phyloP scores from a whole-genome alignment of 2,888 invertebrate species.

The Nineta flava region DNA sequence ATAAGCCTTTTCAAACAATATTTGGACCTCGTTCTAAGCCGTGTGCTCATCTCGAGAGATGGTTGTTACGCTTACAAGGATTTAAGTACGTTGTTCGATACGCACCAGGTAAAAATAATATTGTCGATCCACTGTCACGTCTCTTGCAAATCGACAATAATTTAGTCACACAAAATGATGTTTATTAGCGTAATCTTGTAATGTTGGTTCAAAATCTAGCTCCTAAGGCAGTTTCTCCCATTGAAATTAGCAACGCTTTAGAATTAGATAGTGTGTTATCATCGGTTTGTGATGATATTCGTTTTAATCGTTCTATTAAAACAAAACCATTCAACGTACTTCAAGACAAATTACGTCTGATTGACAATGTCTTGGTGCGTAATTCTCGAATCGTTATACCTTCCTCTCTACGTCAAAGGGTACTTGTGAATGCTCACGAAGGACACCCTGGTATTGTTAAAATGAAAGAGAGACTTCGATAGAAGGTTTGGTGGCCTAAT shows the following conservation, averaged over 20 bases:
- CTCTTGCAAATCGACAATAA: no score
- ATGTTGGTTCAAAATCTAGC: background rate
- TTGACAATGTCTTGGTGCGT: background rate
- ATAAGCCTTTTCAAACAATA: constrained; percentile 22
- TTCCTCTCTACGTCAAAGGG: background rate
- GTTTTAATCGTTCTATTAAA: background rate
- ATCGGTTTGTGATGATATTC: no score
- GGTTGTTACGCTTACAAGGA: constrained; percentile 18
- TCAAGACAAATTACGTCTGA: background rate
- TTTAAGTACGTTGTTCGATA: background rate
- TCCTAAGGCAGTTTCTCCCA: no score
- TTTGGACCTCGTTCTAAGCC: constrained; percentile 18
- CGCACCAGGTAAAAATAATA: background rate
- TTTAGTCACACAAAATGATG: background rate
- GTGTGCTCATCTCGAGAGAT: constrained; percentile 20
- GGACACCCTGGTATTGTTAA: background rate
- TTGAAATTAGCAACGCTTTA: no score
- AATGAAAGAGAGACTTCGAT: background rate
- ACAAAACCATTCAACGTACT: background rate
- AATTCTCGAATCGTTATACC: background rate
- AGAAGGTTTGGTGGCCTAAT: no score
- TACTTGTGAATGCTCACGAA: background rate
- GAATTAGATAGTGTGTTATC: no score
- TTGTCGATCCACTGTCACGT: no score
- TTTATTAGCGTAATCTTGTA: background rate